Conservation (phyloP, 2,888 invertebrate genomes). For the Poecilobothrus nobilitatus region DNA sequence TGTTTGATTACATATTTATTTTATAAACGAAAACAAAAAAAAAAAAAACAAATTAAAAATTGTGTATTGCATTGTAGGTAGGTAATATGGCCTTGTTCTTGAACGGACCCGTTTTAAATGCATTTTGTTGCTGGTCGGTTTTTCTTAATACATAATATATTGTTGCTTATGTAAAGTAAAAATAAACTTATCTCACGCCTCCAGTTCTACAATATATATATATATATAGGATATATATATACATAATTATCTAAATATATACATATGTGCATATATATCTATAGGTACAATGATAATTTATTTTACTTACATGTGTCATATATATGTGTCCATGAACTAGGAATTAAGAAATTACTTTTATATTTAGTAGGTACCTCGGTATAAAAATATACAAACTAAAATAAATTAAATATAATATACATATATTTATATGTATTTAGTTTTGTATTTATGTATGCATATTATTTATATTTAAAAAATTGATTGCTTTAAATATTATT, state of each 20-base stretch:
- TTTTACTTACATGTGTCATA: neutral
- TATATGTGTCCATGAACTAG: neutral
- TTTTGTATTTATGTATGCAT: too few species aligned
- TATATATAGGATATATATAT: too few species aligned
- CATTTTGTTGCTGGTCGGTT: neutral
- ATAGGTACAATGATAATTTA: neutral
- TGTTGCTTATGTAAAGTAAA: neutral
- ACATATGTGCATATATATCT: neutral
- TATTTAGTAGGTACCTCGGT: too few species aligned
- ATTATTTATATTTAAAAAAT: too few species aligned
- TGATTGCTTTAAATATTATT: too few species aligned
- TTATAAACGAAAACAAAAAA: too few species aligned
- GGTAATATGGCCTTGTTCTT: neutral
- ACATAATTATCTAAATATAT: too few species aligned
- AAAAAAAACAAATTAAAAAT: too few species aligned
- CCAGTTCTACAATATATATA: neutral
- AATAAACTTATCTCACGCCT: neutral
- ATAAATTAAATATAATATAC: too few species aligned
- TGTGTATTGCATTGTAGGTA: too few species aligned
- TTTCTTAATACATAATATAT: neutral
- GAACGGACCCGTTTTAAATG: neutral
- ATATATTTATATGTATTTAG: too few species aligned
- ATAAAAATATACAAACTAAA: neutral
- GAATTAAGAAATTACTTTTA: neutral
- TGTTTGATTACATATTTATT: too few species aligned